Evolutionary conservation across 2,888 invertebrate genomes (phyloP), one percentile per base, ranked within the genome.

Genomic region (Chelonus formosanus): DNA sequence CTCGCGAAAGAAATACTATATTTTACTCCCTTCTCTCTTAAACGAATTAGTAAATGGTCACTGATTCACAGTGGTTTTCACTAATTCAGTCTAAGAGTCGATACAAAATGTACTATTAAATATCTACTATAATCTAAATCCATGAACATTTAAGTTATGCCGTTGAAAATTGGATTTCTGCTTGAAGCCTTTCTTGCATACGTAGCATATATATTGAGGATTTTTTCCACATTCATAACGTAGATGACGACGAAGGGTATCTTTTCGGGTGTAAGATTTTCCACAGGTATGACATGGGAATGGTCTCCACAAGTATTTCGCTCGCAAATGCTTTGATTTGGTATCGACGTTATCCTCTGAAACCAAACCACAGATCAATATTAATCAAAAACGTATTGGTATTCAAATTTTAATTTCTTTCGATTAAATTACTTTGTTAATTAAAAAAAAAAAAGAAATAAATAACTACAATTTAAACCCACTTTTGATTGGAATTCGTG

Each of bases 221-320:
- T 89, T 89, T 81, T 89, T 90, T 75, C 89, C 88, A 81, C 93
- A 92, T 81, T 92, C 92, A 84, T 92, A 91, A 79, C 90, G 91
- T 77, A 90, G 87, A 84, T 92, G 92, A 67, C 92, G 87, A 83
- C 91, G 90, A 76, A 92, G 87, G 64, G 92, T 92, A 76, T 92
- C 91, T 81, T 91, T 91, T 84, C 92, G 71, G 57, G 77, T 74
- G 62, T 80, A 80, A 20, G 73, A 71, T 67, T 75, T 76, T 44
- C 74, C 75, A 67, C 80, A 81, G 31, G 70, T 70, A 54, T 73
- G 70, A 66, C 80, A 80, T 1, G 74, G 73, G 67, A 75, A 76
- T 53, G 73, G 73, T 45, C 71, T 63, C 64, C 69, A 67, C 36
- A 63, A 65, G 60, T 63, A 68, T 32, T 67, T 67, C 55, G 61